A percentile compares a stretch with the other conserved stretches of the same genome.
Conservation (phyloP, 2,888 invertebrate genomes). For the Emmelina monodactyla region DNA sequence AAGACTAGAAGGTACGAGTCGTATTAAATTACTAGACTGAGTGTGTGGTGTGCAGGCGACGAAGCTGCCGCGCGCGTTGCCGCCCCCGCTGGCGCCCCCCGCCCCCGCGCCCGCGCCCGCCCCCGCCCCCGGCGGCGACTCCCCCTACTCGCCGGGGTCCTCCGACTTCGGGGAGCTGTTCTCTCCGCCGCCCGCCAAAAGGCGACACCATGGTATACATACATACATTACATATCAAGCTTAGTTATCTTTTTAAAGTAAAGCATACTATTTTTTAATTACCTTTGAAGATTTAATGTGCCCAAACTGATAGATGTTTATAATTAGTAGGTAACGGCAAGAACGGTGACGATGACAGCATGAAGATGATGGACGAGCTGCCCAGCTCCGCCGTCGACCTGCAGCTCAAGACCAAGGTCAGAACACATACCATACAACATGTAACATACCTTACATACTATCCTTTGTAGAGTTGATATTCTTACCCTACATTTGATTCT, state of each 20-base stretch:
- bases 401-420: constrained; percentile 93
- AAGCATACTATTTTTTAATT: too few relatives aligned
- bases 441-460: too few relatives aligned
- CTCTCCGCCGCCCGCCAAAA: constrained; percentile 70
- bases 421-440: too few relatives aligned
- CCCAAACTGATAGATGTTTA: too few relatives aligned
- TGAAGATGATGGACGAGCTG: constrained; percentile 86
- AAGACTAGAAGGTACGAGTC: too few relatives aligned
- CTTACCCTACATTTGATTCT: too few relatives aligned
- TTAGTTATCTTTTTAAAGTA: too few relatives aligned
- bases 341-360: constrained; percentile 81
- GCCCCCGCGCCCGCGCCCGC: constrained; percentile 55
- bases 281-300: too few relatives aligned
- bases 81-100: constrained; percentile 23
- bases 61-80: constrained; percentile 27
- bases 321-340: constrained; percentile 23
- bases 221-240: too few relatives aligned
- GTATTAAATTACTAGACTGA: too few relatives aligned
- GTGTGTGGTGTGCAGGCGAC: constrained; percentile 32
- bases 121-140: constrained; percentile 68
- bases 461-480: too few relatives aligned
- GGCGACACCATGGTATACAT: too few relatives aligned
- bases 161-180: constrained; percentile 88
- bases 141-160: constrained; percentile 90
- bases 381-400: constrained; percentile 93